Evolutionary conservation across 2,113 vertebrate species (phyloP).

Genomic region (Oncorhynchus keta): DNA sequence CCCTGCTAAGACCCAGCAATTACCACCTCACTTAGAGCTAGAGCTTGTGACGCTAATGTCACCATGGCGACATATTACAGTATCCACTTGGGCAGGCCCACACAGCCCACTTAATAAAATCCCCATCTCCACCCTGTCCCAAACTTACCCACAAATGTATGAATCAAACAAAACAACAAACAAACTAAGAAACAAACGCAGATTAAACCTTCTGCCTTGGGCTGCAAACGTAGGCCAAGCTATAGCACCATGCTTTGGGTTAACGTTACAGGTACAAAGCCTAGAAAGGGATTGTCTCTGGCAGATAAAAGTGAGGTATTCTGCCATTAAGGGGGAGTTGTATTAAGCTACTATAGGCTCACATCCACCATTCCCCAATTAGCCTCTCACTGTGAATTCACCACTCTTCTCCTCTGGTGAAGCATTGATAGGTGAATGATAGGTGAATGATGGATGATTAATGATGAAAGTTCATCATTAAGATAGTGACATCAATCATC

Average conservation of each 20-base stretch:
- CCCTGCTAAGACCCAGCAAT: slow-evolving; percentile 21
- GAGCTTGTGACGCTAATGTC: slow-evolving; percentile 1
- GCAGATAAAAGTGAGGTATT: neutral
- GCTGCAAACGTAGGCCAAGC: too few species aligned
- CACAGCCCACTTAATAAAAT: neutral
- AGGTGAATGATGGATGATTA: neutral
- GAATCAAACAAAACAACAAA: neutral
- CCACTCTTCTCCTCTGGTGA: slow-evolving; percentile 1
- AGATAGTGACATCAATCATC: slow-evolving; percentile 43
- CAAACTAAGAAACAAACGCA: neutral
- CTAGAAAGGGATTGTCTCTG: neutral
- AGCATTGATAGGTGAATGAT: neutral
- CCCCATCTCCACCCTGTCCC: slow-evolving; percentile 3
- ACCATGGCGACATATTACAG: slow-evolving; percentile 39
- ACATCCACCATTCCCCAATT: neutral
- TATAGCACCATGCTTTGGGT: neutral
- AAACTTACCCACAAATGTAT: too few species aligned
- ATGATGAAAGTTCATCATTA: slow-evolving; percentile 15
- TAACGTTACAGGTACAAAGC: neutral
- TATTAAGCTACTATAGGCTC: neutral
- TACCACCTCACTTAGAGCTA: slow-evolving; percentile 19
- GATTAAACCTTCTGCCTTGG: neutral
- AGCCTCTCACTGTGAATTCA: slow-evolving; percentile 5
- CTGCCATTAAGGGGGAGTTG: neutral
- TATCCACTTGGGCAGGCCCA: slow-evolving; percentile 4